Percentiles rank a stretch among this genome's conserved stretches.
Conservation (phyloP, 2,888 invertebrate species). For the Temnothorax rugatulus region DNA sequence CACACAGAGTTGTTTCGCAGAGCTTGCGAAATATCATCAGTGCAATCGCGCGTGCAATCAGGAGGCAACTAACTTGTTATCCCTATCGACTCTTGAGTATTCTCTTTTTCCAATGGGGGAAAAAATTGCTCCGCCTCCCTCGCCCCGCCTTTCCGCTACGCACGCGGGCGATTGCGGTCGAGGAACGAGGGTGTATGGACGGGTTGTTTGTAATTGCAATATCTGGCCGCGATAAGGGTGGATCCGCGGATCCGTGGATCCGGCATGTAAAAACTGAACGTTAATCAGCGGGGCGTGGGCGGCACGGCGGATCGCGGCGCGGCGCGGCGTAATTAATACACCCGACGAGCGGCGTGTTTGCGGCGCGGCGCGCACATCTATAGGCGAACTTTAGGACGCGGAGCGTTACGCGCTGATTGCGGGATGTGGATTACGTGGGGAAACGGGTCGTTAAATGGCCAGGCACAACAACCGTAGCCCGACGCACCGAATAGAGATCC, state of each 20-base stretch:
- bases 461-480: slow-evolving; percentile 62
- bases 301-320: slow-evolving; percentile 65
- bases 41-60: background rate
- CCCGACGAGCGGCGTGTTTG: slow-evolving; percentile 46
- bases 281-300: slow-evolving; percentile 61
- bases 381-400: no score
- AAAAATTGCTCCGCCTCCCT: background rate
- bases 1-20: no score
- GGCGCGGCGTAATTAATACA: slow-evolving; percentile 68
- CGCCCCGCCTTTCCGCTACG: background rate
- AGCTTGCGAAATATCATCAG: background rate
- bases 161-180: background rate
- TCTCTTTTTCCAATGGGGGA: background rate
- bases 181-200: background rate
- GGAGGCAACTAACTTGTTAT: slow-evolving; percentile 29
- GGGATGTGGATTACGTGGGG: slow-evolving; percentile 76
- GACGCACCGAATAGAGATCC: slow-evolving; percentile 68
- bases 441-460: slow-evolving; percentile 78
- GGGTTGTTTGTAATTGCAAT: slow-evolving; percentile 40
- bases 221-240: slow-evolving; percentile 31
- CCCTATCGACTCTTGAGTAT: slow-evolving; percentile 7
- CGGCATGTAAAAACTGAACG: slow-evolving; percentile 68
- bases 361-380: slow-evolving; percentile 58
- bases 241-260: background rate
- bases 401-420: slow-evolving; percentile 67